Conservation (phyloP, 2,888 invertebrate species). For the Galerucella calmariensis region DNA sequence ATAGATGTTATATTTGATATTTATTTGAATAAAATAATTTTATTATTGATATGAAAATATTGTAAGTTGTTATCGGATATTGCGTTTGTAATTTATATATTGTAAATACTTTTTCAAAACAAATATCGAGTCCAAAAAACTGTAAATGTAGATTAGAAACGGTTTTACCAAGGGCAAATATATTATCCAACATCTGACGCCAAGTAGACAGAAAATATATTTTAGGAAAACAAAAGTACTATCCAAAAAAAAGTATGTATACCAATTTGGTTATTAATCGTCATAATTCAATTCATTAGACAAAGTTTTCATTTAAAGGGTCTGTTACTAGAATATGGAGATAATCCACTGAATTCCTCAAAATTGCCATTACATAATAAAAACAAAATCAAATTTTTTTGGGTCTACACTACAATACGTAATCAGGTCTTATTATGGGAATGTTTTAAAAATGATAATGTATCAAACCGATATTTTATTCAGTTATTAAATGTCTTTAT, state of each 20-base stretch:
- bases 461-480: too few species aligned
- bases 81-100: neutral
- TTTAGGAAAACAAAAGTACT: neutral
- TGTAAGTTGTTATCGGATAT: neutral
- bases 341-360: too few species aligned
- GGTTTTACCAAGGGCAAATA: neutral
- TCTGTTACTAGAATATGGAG: too few species aligned
- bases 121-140: constrained; percentile 1
- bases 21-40: neutral
- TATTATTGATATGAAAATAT: neutral
- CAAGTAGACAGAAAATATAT: neutral
- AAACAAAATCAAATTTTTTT: too few species aligned
- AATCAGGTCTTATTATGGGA: too few species aligned
- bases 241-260: neutral
- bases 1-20: neutral
- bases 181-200: neutral
- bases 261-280: neutral
- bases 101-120: neutral
- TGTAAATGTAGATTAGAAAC: neutral
- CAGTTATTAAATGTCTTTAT: too few species aligned
- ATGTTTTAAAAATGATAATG: too few species aligned
- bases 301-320: too few species aligned
- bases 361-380: too few species aligned
- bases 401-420: too few species aligned
- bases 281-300: neutral